Evolutionary conservation across 2,797 vertebrate genomes (phyloP).

Genomic region (Telmatherina bonti): DNA sequence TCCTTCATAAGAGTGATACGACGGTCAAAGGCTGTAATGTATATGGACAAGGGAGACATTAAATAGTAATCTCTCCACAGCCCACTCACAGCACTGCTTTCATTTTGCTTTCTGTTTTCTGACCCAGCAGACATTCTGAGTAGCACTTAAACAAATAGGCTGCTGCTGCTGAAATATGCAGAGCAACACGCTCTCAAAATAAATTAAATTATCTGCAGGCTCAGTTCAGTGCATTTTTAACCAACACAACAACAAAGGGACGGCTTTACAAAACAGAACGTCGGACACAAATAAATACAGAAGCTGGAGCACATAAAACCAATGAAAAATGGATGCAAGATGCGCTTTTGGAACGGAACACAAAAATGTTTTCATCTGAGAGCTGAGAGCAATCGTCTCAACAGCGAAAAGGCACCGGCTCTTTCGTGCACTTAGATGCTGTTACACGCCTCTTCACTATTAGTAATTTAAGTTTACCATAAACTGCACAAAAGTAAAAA

Average conservation of each 20-base stretch:
- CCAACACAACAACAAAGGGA: constrained; percentile 44
- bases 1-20: constrained; percentile 59
- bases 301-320: not conserved
- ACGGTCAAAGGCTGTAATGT: constrained; percentile 71
- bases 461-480: constrained; percentile 18
- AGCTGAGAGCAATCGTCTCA: constrained; percentile 3
- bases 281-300: constrained; percentile 33
- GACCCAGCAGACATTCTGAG: constrained; percentile 42
- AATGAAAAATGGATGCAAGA: not conserved
- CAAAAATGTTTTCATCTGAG: constrained; percentile 21
- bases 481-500: not conserved
- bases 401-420: constrained; percentile 26
- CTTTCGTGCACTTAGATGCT: constrained; percentile 9
- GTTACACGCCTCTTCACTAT: constrained; percentile 13
- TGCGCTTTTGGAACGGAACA: constrained; percentile 11
- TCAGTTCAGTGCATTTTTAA: constrained; percentile 57
- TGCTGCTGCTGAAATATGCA: constrained; percentile 62
- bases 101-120: constrained; percentile 32
- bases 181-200: constrained; percentile 41
- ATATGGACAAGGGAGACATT: constrained; percentile 59
- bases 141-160: constrained; percentile 62
- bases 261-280: constrained; percentile 26
- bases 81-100: constrained; percentile 45
- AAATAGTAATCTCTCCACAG: constrained; percentile 61
- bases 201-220: constrained; percentile 72